These are phyloP conservation scores for Toxotes lorentzi DNA, from an alignment of 2,797 vertebrate genomes.

Conservation along the genomic window DNA sequence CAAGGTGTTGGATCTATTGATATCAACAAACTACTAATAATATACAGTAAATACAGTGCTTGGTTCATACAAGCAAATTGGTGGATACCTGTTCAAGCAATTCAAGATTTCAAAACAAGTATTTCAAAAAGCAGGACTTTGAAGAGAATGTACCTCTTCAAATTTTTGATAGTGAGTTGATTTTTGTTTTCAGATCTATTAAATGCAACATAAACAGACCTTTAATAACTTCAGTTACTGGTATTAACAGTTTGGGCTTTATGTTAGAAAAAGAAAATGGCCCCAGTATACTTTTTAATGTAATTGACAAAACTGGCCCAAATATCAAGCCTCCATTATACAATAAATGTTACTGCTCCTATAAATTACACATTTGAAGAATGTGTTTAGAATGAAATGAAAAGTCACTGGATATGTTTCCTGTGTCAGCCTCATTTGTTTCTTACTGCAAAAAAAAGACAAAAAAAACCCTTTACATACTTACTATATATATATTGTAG, in stretches of 20 bases:
- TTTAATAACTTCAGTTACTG: not conserved
- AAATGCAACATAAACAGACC: conserved; percentile 13
- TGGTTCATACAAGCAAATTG: conserved; percentile 78
- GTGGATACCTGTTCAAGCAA: conserved; percentile 64
- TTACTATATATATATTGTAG: conserved; percentile 51
- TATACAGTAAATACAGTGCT: conserved; percentile 88
- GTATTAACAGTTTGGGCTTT: conserved; percentile 24
- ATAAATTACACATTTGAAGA: conserved; percentile 63
- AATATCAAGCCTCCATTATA: conserved; percentile 46
- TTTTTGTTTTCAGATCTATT: conserved; percentile 9
- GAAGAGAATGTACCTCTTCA: conserved; percentile 11
- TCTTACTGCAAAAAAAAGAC: conserved; percentile 41
- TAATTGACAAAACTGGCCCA: conserved; percentile 43
- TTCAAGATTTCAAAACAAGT: conserved; percentile 65
- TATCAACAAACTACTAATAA: conserved; percentile 80
- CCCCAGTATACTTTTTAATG: conserved; percentile 24
- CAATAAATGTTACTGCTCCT: conserved; percentile 50
- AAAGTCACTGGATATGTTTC: conserved; percentile 88
- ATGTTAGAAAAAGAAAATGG: conserved; percentile 16
- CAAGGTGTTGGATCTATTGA: conserved; percentile 75
- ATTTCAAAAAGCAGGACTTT: conserved; percentile 36
- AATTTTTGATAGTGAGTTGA: conserved; percentile 13
- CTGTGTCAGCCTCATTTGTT: conserved; percentile 81
- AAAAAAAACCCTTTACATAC: conserved; percentile 31
- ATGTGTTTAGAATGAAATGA: conserved; percentile 63